Percentiles rank a stretch among this genome's conserved stretches.
Conservation (phyloP, 2,888 invertebrate genomes). For the Gryllus longicercus region DNA sequence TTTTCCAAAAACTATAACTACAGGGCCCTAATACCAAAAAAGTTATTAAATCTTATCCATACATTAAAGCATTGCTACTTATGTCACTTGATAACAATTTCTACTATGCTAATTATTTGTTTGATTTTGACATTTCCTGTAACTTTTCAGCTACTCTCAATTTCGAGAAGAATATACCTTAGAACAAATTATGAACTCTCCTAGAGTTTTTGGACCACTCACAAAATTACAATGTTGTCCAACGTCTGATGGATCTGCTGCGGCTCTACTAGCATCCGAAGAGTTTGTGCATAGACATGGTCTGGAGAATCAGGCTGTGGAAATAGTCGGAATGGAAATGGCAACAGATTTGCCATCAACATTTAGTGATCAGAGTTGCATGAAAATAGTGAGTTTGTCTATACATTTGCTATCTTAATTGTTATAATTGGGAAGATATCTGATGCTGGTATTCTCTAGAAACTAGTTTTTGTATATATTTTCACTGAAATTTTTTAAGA, state of each 20-base stretch:
- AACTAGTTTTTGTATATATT: no score
- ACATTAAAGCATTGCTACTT: no score
- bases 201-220: slow-evolving; percentile 84
- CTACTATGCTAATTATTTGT: no score
- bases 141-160: slow-evolving; percentile 71
- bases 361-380: slow-evolving; percentile 76
- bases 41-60: no score
- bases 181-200: slow-evolving; percentile 84
- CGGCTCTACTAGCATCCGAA: slow-evolving; percentile 87
- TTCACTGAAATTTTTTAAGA: no score
- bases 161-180: slow-evolving; percentile 87
- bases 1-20: no score
- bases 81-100: no score
- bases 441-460: no score
- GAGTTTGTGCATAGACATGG: slow-evolving; percentile 81
- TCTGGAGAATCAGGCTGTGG: slow-evolving; percentile 82
- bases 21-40: no score
- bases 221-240: slow-evolving; percentile 98
- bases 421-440: not conserved
- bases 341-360: slow-evolving; percentile 84
- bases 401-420: not conserved
- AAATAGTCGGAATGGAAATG: slow-evolving; percentile 97
- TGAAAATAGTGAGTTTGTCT: slow-evolving; percentile 60
- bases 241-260: slow-evolving; percentile 97
- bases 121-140: not conserved